Evolutionary conservation across 35 echinoderm and acorn worm genomes (phyloP), one percentile per base, ranked within the genome.

Genomic region (Patiria miniata): DNA sequence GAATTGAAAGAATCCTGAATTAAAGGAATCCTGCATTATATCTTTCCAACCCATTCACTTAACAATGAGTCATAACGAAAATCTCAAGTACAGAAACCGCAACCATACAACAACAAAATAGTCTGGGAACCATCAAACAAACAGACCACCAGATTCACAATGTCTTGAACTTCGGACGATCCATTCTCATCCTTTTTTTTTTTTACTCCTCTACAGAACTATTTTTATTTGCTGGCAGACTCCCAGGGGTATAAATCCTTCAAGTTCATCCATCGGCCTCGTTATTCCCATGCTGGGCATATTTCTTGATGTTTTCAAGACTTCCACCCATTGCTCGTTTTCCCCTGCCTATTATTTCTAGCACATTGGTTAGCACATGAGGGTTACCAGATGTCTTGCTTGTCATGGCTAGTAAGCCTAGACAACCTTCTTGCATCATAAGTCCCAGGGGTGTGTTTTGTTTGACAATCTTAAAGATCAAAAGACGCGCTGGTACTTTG

Each of bases 191-290:
- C 65, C 65, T 73, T n/a, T n/a, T n/a, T n/a, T n/a, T n/a, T n/a
- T n/a, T n/a, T n/a, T n/a, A 73, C 21, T 28, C 19, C 65, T 73
- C 65, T 26, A 26, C 65, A 28, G 65, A 73, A 30, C 65, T 34
- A 47, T 47, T 73, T 73, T 36, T 30, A 73, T 73, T 7, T 12
- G 4, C 42, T 6, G 42, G 42, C 42, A 4, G 4, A 32, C 21
- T 32, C 65, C 65, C 65, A 22, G 14, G 65, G 34, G 65, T 36
- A 73, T 73, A 73, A 73, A 73, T 34, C 26, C 65, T 73, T 73
- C 2, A 68, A n/a, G n/a, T 68, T 73, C 65, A 73, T 9, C 65
- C 65, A 73, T 73, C 26, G 42, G 42, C 12, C 42, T 47, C 42
- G n/a, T 47, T 12, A 47, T 47, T 47, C 42, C 42, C 42, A 47